phyloP scores from a whole-genome alignment of 2,113 vertebrate genomes.

The Anolis carolinensis region DNA sequence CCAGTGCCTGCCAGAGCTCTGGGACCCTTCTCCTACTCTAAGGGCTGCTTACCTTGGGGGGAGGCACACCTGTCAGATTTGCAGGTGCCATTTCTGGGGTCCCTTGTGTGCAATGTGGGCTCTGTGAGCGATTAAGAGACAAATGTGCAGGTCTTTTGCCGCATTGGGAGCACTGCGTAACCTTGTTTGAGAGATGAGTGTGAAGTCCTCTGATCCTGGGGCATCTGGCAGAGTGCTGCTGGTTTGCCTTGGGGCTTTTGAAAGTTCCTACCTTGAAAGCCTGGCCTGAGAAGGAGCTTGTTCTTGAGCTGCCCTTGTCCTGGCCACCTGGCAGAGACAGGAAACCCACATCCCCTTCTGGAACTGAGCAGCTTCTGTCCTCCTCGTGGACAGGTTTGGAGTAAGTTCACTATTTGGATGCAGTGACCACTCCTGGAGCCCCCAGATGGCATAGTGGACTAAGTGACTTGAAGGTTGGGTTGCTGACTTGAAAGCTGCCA shows the following conservation, averaged over 20 bases:
- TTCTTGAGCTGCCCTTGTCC: background rate
- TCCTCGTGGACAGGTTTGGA: background rate
- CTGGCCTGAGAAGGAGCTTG: background rate
- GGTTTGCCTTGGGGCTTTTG: accelerated
- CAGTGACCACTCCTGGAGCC: too few relatives aligned
- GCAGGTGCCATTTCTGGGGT: background rate
- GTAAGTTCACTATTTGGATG: background rate
- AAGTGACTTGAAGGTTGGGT: too few relatives aligned
- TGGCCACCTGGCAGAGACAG: background rate
- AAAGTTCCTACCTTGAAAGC: background rate
- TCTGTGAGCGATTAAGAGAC: background rate
- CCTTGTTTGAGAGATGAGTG: accelerated
- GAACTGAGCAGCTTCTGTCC: too few relatives aligned
- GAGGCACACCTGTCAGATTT: background rate
- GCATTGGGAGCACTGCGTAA: background rate
- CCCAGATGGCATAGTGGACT: too few relatives aligned
- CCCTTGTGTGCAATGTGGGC: too few relatives aligned
- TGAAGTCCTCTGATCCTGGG: accelerated
- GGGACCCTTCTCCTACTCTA: background rate
- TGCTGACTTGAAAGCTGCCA: too few relatives aligned
- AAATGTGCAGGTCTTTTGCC: background rate
- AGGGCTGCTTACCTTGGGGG: too few relatives aligned
- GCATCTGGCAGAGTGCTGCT: background rate
- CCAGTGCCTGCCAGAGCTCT: background rate
- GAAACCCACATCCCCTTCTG: background rate